Conservation (phyloP, 2,113 vertebrate species). For the Micronisus gabar region DNA sequence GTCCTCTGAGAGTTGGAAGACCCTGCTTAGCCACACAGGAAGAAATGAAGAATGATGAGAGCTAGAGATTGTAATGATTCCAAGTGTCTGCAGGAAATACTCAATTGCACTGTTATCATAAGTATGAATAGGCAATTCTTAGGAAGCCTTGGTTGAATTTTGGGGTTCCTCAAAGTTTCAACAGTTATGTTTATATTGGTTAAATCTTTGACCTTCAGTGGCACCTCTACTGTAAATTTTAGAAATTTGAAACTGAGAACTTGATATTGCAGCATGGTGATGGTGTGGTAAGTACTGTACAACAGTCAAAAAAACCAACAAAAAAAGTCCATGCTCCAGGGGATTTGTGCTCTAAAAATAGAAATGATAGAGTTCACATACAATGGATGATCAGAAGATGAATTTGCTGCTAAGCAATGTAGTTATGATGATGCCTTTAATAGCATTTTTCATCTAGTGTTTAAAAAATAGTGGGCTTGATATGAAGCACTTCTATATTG, state of each 20-base stretch:
- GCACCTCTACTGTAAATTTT: background rate
- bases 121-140: background rate
- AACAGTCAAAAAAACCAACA: background rate
- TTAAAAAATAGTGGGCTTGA: background rate
- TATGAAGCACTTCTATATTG: background rate
- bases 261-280: rapidly evolving
- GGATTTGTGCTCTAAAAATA: background rate
- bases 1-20: background rate
- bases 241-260: background rate
- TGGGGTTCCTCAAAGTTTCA: background rate
- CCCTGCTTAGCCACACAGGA: background rate
- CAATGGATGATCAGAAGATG: background rate
- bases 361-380: background rate
- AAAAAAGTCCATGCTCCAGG: background rate
- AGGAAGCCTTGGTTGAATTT: background rate
- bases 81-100: background rate
- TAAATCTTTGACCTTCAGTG: background rate
- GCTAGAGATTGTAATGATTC: background rate
- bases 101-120: background rate
- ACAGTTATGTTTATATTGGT: background rate
- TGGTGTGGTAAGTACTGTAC: background rate
- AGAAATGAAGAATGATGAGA: background rate
- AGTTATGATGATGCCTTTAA: background rate
- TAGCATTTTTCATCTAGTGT: background rate
- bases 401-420: background rate